Evolutionary conservation across 1,140 invertebrate species (phyloP).

Genomic region (Orius laevigatus): DNA sequence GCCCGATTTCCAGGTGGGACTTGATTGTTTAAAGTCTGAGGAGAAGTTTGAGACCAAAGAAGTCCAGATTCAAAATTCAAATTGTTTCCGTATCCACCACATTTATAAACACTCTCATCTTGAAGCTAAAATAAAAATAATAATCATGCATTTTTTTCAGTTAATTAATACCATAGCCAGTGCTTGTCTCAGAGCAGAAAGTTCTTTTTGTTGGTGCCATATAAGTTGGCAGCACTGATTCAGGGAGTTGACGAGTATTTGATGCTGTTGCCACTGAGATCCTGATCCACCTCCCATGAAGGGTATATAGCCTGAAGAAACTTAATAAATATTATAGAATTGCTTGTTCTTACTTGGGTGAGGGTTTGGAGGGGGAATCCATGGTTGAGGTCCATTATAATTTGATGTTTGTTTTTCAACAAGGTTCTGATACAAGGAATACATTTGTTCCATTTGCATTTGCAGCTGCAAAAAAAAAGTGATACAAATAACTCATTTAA

Average conservation of each 20-base stretch:
- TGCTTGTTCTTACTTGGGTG: not conserved
- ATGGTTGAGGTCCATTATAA: slow-evolving; percentile 14
- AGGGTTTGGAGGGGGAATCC: slow-evolving; percentile 11
- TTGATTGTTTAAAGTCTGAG: slow-evolving; percentile 57
- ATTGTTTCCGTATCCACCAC: slow-evolving; percentile 18
- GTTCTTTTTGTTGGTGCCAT: slow-evolving; percentile 41
- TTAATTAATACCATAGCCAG: slow-evolving; percentile 20
- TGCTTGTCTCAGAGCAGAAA: slow-evolving; percentile 31
- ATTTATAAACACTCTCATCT: slow-evolving; percentile 23
- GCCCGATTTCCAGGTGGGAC: slow-evolving; percentile 70
- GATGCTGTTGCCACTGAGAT: slow-evolving; percentile 26
- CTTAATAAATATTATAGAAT: not conserved
- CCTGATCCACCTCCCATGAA: slow-evolving; percentile 12
- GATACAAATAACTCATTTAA: not conserved
- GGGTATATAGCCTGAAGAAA: slow-evolving; percentile 14
- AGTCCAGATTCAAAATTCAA: slow-evolving; percentile 18
- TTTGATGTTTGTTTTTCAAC: slow-evolving; percentile 16
- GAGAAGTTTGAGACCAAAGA: slow-evolving; percentile 17
- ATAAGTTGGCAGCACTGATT: slow-evolving; percentile 44
- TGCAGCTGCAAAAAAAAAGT: slow-evolving; percentile 14
- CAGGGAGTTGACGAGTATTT: slow-evolving; percentile 39
- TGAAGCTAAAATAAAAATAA: slow-evolving; percentile 22
- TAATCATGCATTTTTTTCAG: too few species aligned
- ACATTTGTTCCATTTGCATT: slow-evolving; percentile 17
- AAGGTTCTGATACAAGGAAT: slow-evolving; percentile 14